Evolutionary conservation across 2,888 invertebrate species (phyloP), one percentile per base, ranked within the genome.

Genomic region (Chaetogeoica ovagalla): DNA sequence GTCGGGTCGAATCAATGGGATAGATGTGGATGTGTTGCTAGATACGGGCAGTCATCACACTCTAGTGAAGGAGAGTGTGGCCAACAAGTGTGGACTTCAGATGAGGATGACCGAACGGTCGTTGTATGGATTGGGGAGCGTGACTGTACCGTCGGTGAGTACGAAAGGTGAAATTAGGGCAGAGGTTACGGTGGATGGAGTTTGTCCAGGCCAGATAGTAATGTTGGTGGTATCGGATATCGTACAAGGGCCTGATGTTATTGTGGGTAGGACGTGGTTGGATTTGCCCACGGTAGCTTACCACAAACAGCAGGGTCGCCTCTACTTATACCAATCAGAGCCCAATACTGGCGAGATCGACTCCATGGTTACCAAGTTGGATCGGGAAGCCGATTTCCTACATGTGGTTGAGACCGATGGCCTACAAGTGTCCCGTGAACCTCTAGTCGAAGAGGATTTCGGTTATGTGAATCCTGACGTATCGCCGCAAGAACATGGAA

Each of bases 351-450:
- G 43, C 0, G 13, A 13, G 13, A 39, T 9, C 7, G 65, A 65
- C 8, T 1, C n/a, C 1, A 65, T n/a, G 11, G 65, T 43, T 0
- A 65, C 13, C 1, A 4, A 3, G 3, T 2, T 65, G 9, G 65
- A n/a, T 11, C 0, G 2, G 2, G 39, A 65, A 0, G 39, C 39
- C 0, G 65, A 43, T 5, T 65, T n/a, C 11, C 9, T 65, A 5
- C 19, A 65, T 43, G n/a, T 39, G 4, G n/a, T 65, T 19, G 39
- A 65, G 13, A 2, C 30, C 4, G n/a, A 9, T n/a, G 13, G 5
- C 1, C 11, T 3, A 19, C 9, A n/a, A n/a, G n/a, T n/a, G 1
- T n/a, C 0, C 1, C 65, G 21, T 4, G 1, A 2, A 1, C 65
- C 65, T 1, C n/a, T 65, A 13, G 43, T n/a, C 1, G 6, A 4